Evolutionary conservation across 2,797 vertebrate genomes (phyloP).

Genomic region (Limnodromus scolopaceus): DNA sequence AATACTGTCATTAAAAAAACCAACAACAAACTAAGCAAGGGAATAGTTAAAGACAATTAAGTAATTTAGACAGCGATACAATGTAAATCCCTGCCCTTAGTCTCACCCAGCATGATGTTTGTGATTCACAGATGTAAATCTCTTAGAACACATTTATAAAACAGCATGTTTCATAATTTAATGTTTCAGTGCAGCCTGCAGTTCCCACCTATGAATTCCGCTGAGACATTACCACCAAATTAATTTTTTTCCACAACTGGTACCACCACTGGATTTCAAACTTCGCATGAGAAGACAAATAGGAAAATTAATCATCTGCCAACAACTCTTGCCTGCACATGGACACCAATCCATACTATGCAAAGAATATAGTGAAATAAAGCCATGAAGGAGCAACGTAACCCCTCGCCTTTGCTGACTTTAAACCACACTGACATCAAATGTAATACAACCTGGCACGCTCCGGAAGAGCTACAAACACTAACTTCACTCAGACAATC

Average conservation of each 20-base stretch:
- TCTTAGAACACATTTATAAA: background rate
- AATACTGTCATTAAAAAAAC: constrained; percentile 22
- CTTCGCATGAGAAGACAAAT: background rate
- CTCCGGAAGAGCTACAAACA: background rate
- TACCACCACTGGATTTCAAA: background rate
- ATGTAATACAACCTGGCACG: background rate
- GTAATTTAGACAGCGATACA: constrained; percentile 20
- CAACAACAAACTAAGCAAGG: constrained; percentile 25
- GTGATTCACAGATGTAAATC: constrained; percentile 35
- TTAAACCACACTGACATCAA: background rate
- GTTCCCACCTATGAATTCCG: background rate
- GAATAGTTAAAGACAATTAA: constrained; percentile 53
- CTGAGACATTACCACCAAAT: background rate
- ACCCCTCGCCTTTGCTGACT: background rate
- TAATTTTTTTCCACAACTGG: background rate
- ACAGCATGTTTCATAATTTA: background rate
- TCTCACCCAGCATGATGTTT: constrained; percentile 1
- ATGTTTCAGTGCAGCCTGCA: background rate
- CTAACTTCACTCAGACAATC: background rate
- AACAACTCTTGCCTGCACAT: background rate
- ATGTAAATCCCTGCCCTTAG: constrained; percentile 29
- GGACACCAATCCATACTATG: background rate
- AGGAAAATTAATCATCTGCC: background rate
- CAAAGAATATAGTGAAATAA: background rate
- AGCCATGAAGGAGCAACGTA: background rate